These are phyloP conservation scores for Tiaroga cobitis DNA, from an alignment of 2,797 vertebrate species.

Conservation along the genomic window DNA sequence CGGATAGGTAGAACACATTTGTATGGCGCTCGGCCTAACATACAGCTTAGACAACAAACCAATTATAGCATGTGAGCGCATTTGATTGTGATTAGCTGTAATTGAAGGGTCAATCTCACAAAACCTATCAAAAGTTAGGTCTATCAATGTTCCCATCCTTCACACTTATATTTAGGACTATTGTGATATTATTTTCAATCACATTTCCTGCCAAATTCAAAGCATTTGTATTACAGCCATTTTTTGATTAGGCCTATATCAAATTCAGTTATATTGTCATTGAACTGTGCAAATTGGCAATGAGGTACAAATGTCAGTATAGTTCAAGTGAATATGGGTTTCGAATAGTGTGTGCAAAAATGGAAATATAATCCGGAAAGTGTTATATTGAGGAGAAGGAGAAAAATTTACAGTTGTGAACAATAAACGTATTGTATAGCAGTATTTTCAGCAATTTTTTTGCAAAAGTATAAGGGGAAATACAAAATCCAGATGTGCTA, in stretches of 20 bases:
- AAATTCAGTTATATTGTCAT: background rate
- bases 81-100: background rate
- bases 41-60: background rate
- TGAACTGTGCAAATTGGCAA: background rate
- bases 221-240: background rate
- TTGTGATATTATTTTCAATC: background rate
- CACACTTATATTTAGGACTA: background rate
- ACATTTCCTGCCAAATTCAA: background rate
- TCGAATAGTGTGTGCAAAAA: background rate
- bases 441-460: background rate
- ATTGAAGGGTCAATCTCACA: background rate
- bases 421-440: too few relatives aligned
- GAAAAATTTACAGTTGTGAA: background rate
- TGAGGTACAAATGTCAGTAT: background rate
- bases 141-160: background rate
- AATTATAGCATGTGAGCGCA: background rate
- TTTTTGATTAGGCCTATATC: background rate
- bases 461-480: background rate
- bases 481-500: background rate
- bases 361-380: background rate
- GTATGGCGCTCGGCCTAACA: background rate
- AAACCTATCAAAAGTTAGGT: background rate
- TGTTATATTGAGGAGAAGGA: background rate
- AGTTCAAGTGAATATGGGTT: background rate
- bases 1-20: conserved; percentile 17